Evolutionary conservation across 2,888 invertebrate genomes (phyloP).

Genomic region (Onchidella celtica): DNA sequence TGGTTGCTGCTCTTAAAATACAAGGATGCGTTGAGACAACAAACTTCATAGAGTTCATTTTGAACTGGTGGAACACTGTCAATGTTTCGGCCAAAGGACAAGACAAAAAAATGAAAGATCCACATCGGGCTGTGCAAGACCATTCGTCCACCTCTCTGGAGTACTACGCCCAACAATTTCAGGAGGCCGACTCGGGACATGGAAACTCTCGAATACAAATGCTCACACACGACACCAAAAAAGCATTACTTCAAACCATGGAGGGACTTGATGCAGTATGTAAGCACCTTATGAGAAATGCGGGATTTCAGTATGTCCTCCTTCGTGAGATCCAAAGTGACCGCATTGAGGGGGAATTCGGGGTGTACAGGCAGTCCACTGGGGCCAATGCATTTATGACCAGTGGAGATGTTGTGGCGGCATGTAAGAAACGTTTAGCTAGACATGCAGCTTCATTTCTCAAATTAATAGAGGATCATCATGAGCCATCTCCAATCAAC

Average conservation of each 20-base stretch:
- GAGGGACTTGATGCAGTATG: constrained; percentile 7
- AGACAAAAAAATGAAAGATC: constrained; percentile 1
- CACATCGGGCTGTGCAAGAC: constrained; percentile 16
- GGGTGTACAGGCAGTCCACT: constrained; percentile 16
- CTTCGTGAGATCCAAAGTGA: constrained; percentile 2
- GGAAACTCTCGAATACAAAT: not conserved
- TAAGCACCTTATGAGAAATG: constrained; percentile 1
- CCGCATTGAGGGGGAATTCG: constrained; percentile 17
- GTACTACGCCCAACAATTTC: not conserved
- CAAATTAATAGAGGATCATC: constrained; percentile 9
- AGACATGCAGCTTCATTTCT: constrained; percentile 23
- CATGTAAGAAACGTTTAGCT: constrained; percentile 11
- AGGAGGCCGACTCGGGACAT: constrained; percentile 1
- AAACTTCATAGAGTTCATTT: not conserved
- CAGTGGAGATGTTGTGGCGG: constrained; percentile 6
- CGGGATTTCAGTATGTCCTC: not conserved
- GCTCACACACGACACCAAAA: constrained; percentile 10
- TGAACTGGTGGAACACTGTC: constrained; percentile 16
- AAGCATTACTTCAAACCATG: constrained; percentile 7
- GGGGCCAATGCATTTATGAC: constrained; percentile 27
- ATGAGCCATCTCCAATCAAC: not conserved
- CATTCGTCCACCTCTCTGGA: not conserved
- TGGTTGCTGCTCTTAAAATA: too few relatives aligned
- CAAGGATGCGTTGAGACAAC: too few relatives aligned
- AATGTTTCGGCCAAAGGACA: constrained; percentile 20